Conservation (phyloP, 2,113 vertebrate genomes). For the Pseudolaguvia tuberculata region DNA sequence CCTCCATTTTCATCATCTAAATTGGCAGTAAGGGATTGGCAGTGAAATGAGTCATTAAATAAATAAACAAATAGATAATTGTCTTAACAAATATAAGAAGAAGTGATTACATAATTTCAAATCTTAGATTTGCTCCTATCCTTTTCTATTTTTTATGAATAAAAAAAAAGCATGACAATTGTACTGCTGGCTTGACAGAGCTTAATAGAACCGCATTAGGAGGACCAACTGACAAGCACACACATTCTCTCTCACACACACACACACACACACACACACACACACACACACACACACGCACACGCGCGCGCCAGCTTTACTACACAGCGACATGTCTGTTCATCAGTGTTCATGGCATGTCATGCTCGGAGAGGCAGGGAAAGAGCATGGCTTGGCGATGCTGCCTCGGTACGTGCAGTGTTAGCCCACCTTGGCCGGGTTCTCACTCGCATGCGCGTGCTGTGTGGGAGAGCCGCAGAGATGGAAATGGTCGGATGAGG, state of each 20-base stretch:
- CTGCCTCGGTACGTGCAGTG: neutral
- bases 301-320: no score
- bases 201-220: constrained; percentile 23
- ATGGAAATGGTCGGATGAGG: constrained; percentile 13
- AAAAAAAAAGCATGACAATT: neutral
- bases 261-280: neutral
- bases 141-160: no score
- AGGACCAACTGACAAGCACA: neutral
- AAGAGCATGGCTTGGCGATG: constrained; percentile 9
- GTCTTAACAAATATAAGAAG: neutral
- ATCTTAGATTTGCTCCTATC: no score
- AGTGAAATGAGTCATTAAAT: neutral
- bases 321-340: neutral
- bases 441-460: constrained; percentile 4
- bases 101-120: no score
- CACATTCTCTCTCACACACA: neutral
- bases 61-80: neutral
- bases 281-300: neutral
- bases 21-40: neutral
- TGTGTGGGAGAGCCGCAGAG: constrained; percentile 23
- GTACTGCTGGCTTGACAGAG: neutral
- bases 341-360: neutral
- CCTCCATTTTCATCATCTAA: neutral
- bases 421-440: constrained; percentile 5
- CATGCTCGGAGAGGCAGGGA: neutral